Evolutionary conservation across 2,797 vertebrate genomes (phyloP).

Genomic region (Lagodon rhomboides): DNA sequence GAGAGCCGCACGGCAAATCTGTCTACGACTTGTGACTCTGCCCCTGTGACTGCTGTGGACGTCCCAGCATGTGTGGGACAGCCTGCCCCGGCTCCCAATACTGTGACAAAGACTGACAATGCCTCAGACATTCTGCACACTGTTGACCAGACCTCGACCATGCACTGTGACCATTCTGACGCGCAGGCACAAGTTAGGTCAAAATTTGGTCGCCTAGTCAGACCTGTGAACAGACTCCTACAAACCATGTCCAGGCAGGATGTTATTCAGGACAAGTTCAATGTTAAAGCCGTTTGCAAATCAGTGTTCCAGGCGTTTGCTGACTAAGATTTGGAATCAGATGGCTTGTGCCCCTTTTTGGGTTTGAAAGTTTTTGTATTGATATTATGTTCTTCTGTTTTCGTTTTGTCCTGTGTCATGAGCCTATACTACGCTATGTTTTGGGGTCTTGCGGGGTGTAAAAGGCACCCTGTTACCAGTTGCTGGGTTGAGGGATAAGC

Average conservation of each 20-base stretch:
- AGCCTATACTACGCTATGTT: background rate
- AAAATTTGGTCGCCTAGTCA: background rate
- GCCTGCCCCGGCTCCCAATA: background rate
- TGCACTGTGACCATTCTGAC: background rate
- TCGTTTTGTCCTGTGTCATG: background rate
- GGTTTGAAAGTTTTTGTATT: background rate
- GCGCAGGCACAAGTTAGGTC: background rate
- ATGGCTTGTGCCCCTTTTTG: background rate
- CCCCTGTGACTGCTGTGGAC: background rate
- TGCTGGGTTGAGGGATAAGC: background rate
- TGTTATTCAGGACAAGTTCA: background rate
- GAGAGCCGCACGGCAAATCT: too few species aligned
- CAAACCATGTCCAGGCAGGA: conserved; percentile 7
- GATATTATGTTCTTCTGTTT: background rate
- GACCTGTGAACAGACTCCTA: background rate
- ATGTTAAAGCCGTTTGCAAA: background rate
- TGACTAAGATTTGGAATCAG: background rate
- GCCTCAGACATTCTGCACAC: background rate
- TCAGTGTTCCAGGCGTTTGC: background rate
- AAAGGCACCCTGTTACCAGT: conserved; percentile 1
- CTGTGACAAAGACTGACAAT: background rate
- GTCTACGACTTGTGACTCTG: too few species aligned
- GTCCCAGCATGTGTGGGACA: background rate
- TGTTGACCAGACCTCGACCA: background rate
- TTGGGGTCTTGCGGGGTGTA: background rate